Evolutionary conservation across 2,888 invertebrate genomes (phyloP).

Genomic region (Drosophila colorata): DNA sequence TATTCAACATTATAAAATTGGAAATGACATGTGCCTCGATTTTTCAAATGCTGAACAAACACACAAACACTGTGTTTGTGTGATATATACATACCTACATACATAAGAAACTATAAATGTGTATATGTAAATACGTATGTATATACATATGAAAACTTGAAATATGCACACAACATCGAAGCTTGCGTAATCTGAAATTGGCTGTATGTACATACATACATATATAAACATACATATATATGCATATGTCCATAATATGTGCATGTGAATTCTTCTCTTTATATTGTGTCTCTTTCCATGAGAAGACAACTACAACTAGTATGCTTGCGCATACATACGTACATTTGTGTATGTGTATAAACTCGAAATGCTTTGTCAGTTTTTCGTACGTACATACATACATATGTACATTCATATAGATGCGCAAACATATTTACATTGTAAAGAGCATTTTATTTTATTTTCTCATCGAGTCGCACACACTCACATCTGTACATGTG

Average conservation of each 20-base stretch:
- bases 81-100: slow-evolving; percentile 1
- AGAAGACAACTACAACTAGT: slow-evolving; percentile 48
- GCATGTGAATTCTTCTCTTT: slow-evolving; percentile 51
- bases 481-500: slow-evolving; percentile 14
- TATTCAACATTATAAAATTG: slow-evolving; percentile 48
- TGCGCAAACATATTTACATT: slow-evolving; percentile 36
- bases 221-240: slow-evolving; percentile 19
- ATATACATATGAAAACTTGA: slow-evolving; percentile 40
- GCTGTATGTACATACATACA: slow-evolving; percentile 33
- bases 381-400: slow-evolving; percentile 34
- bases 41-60: slow-evolving; percentile 38
- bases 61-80: slow-evolving; percentile 22
- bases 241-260: slow-evolving; percentile 6
- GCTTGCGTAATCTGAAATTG: slow-evolving; percentile 75
- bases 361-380: slow-evolving; percentile 56
- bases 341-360: slow-evolving; percentile 22
- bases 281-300: slow-evolving; percentile 36
- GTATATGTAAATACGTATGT: slow-evolving; percentile 5
- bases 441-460: slow-evolving; percentile 25
- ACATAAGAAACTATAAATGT: background rate
- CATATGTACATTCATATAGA: slow-evolving; percentile 32
- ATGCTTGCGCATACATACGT: slow-evolving; percentile 11
- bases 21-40: slow-evolving; percentile 60
- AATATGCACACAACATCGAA: slow-evolving; percentile 45
- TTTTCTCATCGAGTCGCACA: slow-evolving; percentile 16